Evolutionary conservation across 2,888 invertebrate species (phyloP), one percentile per base, ranked within the genome.

Genomic region (Pollenia angustigena): DNA sequence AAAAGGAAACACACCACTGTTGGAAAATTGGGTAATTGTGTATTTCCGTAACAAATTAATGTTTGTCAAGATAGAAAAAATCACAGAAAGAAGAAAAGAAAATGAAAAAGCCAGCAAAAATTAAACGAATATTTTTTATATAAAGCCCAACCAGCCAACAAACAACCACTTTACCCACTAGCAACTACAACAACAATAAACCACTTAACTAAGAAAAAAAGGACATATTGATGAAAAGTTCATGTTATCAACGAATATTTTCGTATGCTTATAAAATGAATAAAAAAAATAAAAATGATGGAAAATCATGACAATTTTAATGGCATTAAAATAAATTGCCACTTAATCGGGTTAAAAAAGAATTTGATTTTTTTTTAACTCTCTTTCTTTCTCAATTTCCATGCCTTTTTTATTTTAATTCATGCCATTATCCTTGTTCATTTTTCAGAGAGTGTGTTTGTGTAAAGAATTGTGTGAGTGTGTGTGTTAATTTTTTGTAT

Each of bases 321-420:
- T 87, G 87, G 81, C 74, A 81, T 87, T 87, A 84, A 87, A 87
- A 87, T 84, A 87, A 87, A 87, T 87, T 87, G 84, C 87, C 87
- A 81, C 81, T 87, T 84, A 87, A 87, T 87, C 87, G 87, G 87
- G 71, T 87, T 84, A 87, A 87, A 79, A 81, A 78, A 56, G 32
- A 66, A 48, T 64, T 18, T 68, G 46, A n/a, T 71, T 54, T 50
- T 58, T 40, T 64, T 76, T 23, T 23, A 23, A 23, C 23, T 23
- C 50, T 14, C 44, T 18, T 16, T 54, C 71, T 44, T 56, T 58
- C 69, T 44, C 12, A 16, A 32, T 32, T 6, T 32, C 32, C 32
- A 32, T 32, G 32, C 32, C 32, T 32, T 32, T 48, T 62, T 54
- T 16, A 9, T 54, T 66, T 78, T 18, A 72, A 14, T 62, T 71